Percentiles rank a stretch among this genome's conserved stretches.
phyloP scores from a whole-genome alignment of 1,140 invertebrate genomes.

The Globodera rostochiensis region DNA sequence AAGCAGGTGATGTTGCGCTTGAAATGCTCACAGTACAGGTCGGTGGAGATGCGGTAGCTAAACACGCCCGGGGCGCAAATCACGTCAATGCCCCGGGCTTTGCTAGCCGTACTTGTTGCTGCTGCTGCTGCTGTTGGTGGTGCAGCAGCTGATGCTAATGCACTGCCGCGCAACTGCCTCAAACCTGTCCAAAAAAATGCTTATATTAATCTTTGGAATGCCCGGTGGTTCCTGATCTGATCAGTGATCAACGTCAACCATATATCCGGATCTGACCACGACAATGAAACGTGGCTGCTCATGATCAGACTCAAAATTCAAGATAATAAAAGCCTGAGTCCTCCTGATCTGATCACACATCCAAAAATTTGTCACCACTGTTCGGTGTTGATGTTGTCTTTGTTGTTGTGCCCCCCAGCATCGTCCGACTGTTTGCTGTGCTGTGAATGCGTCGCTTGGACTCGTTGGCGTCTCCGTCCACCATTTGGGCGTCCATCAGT shows the following conservation, averaged over 20 bases:
- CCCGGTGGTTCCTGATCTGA: too few species aligned
- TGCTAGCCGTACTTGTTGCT: background rate
- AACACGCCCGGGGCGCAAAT: conserved; percentile 53
- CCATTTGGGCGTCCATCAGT: conserved; percentile 49
- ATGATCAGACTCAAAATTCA: too few species aligned
- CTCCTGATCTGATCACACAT: too few species aligned
- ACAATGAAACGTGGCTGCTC: too few species aligned
- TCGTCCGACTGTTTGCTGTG: conserved; percentile 38
- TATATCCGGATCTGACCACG: too few species aligned
- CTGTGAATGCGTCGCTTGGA: conserved; percentile 57
- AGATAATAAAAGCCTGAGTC: too few species aligned
- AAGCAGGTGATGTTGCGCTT: conserved; percentile 58
- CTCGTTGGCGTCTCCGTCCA: conserved; percentile 55
- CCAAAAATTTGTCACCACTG: background rate
- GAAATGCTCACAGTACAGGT: conserved; percentile 52
- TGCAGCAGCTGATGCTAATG: background rate
- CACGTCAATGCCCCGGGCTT: conserved; percentile 48
- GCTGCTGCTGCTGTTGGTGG: background rate
- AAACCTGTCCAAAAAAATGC: background rate
- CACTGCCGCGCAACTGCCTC: background rate
- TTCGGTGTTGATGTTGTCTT: background rate
- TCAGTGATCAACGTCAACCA: too few species aligned
- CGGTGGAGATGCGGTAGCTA: conserved; percentile 57
- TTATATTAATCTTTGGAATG: too few species aligned
- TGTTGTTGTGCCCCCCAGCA: conserved; percentile 27